Conservation (phyloP, 2,113 vertebrate genomes). For the Theropithecus gelada region DNA sequence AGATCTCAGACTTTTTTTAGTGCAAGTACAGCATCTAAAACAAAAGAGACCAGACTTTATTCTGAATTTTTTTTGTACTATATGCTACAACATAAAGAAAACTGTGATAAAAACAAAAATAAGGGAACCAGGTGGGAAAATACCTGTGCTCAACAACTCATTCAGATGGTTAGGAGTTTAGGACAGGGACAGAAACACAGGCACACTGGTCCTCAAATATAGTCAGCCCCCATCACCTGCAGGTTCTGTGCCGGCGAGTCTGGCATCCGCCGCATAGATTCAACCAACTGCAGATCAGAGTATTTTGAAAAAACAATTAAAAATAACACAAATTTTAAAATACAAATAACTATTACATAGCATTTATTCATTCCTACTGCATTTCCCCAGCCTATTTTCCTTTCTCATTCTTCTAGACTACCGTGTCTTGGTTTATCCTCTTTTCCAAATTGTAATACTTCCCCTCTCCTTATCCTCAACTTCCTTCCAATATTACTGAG, state of each 20-base stretch:
- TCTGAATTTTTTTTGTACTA: background rate
- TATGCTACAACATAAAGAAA: background rate
- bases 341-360: too few relatives aligned
- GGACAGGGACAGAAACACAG: background rate
- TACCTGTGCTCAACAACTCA: background rate
- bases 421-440: background rate
- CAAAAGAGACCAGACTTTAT: background rate
- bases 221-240: background rate
- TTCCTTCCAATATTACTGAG: background rate
- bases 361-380: background rate
- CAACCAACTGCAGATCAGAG: too few relatives aligned
- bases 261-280: too few relatives aligned
- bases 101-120: background rate
- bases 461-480: background rate
- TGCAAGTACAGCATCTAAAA: background rate
- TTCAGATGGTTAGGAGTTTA: background rate
- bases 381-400: background rate
- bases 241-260: accelerated
- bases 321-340: background rate
- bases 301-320: background rate
- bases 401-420: background rate
- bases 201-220: background rate
- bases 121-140: background rate
- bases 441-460: background rate
- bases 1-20: background rate